Evolutionary conservation across 92 coral and sea anemone genomes (phyloP), one percentile per base, ranked within the genome.

Genomic region (Paragorgia papillata): DNA sequence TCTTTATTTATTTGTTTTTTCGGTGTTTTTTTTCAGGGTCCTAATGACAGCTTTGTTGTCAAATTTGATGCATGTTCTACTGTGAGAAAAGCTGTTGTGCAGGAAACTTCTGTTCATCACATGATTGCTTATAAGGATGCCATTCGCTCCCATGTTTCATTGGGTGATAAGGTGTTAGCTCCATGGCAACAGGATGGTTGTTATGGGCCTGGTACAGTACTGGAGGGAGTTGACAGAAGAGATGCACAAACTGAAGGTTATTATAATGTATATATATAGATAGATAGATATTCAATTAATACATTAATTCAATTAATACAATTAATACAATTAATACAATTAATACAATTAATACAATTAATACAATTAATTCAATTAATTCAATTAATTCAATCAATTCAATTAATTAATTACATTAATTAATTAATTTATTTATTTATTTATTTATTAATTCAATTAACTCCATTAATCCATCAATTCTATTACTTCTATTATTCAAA

Each of bases 111-210:
- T 29, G 70, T 94, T 17, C 84, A 79, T 73, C 88, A 94, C 68
- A 78, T 92, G 90, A 77, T 94, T 48, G 88, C 98, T 18, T 83
- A 91, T 21, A 84, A 94, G 59, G 98, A 94, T 83, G 90, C 92
- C 34, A 77, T 90, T 37, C 80, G 97, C 62, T 89, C 88, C 30
- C 87, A 86, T 75, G 91, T 94, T 40, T 90, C 97, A 66, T 67
- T 94, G 20, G 98, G 98, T 12, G 98, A 94, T 76, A 90, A 90
- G 73, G 98, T 94, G 9, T 87, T 94, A 31, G 97, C 97, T 1
- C 98, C 98, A 66, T 94, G 98, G 98, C 98, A 90, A 83, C 84
- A 84, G 55, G 97, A 94, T 85, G 98, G 98, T 18, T 91, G 98
- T 53, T 94, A 90, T 85, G 97, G 98, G 19, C 98, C 98, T 2